phyloP scores from a whole-genome alignment of 2,888 invertebrate species.

The Andrena trimmerana region DNA sequence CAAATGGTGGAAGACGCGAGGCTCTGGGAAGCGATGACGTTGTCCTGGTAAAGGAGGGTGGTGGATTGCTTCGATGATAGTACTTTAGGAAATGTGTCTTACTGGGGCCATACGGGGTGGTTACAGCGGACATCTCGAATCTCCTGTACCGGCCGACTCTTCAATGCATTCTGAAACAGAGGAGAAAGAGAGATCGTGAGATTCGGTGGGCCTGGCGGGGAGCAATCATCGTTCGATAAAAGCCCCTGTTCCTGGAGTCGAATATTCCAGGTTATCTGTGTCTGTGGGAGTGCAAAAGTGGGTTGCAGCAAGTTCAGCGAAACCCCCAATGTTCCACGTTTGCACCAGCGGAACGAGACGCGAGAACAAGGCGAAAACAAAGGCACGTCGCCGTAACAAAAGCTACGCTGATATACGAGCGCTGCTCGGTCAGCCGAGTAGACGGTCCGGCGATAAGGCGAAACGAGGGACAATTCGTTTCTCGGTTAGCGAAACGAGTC shows the following conservation, averaged over 20 bases:
- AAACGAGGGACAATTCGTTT: conserved; percentile 73
- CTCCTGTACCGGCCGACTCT: conserved; percentile 72
- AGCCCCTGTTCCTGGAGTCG: conserved; percentile 12
- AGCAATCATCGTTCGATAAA: not conserved
- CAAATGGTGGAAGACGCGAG: conserved; percentile 40
- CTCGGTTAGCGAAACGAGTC: conserved; percentile 71
- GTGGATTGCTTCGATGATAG: not conserved
- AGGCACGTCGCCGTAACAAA: conserved; percentile 77
- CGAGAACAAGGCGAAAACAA: conserved; percentile 78
- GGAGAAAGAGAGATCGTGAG: not conserved
- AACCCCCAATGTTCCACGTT: conserved; percentile 42
- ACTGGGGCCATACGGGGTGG: conserved; percentile 85
- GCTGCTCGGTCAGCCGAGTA: conserved; percentile 58
- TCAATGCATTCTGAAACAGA: conserved; percentile 83
- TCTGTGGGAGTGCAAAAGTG: conserved; percentile 30
- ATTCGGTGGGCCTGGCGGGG: too few species aligned
- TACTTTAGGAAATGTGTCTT: conserved; percentile 70
- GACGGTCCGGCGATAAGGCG: conserved; percentile 66
- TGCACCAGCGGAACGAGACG: conserved; percentile 53
- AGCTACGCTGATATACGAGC: conserved; percentile 76
- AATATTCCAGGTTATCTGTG: conserved; percentile 32
- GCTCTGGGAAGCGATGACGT: conserved; percentile 14
- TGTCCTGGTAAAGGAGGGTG: conserved; percentile 15
- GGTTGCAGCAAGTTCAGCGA: conserved; percentile 55
- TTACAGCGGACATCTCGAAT: conserved; percentile 84